Evolutionary conservation across 2,888 invertebrate genomes (phyloP).

Genomic region (Graphium colonna): DNA sequence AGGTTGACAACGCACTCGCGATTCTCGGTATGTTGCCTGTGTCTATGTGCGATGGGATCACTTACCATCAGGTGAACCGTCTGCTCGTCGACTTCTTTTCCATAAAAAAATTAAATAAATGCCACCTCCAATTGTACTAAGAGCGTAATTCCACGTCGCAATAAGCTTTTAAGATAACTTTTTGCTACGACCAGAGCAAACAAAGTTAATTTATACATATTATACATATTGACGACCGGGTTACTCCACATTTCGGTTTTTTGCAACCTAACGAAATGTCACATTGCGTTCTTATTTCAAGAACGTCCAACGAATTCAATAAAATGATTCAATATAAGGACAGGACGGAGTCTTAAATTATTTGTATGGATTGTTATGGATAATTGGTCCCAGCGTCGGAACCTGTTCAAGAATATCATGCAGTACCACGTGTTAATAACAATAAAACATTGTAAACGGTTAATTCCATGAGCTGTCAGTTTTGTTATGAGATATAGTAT

Average conservation of each 20-base stretch:
- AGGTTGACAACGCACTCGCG: too few species aligned
- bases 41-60: too few species aligned
- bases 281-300: slow-evolving; percentile 8
- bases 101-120: too few species aligned
- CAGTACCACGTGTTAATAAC: neutral
- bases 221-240: slow-evolving; percentile 7
- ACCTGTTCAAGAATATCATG: neutral
- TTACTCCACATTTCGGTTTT: slow-evolving; percentile 14
- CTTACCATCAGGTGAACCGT: too few species aligned
- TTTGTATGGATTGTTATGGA: neutral
- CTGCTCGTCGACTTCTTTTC: too few species aligned
- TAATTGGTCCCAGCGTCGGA: neutral
- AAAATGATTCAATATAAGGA: slow-evolving; percentile 14
- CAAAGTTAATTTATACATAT: slow-evolving; percentile 23
- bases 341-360: slow-evolving; percentile 8
- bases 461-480: neutral
- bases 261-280: slow-evolving; percentile 18
- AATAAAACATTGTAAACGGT: neutral
- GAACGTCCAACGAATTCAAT: slow-evolving; percentile 14
- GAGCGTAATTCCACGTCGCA: neutral
- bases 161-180: slow-evolving; percentile 14
- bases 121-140: slow-evolving; percentile 7
- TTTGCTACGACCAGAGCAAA: slow-evolving; percentile 18
- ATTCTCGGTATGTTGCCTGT: too few species aligned
- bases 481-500: too few species aligned